Evolutionary conservation across 2,888 invertebrate genomes (phyloP).

Genomic region (Seira sanloemensis): DNA sequence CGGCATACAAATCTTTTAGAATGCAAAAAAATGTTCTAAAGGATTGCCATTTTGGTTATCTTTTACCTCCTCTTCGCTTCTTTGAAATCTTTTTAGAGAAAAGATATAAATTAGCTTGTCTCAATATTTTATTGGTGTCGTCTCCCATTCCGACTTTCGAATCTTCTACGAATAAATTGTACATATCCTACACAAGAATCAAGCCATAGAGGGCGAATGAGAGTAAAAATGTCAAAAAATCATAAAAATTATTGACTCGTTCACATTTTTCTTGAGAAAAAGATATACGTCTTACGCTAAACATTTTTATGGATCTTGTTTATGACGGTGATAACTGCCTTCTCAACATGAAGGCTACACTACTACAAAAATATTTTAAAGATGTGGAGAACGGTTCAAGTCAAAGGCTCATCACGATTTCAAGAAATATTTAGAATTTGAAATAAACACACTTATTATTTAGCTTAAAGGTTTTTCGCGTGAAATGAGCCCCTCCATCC

Average conservation of each 20-base stretch:
- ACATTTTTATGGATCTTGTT: constrained; percentile 50
- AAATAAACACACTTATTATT: background rate
- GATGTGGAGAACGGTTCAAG: background rate
- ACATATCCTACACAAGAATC: no score
- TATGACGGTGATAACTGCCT: constrained; percentile 55
- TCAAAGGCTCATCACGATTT: background rate
- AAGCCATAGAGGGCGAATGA: background rate
- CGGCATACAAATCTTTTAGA: no score
- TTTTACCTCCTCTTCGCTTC: no score
- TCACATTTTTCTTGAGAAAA: constrained; percentile 2
- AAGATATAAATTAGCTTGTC: background rate
- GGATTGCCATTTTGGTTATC: no score
- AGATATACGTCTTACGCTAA: background rate
- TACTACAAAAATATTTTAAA: background rate
- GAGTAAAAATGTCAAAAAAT: constrained; percentile 36
- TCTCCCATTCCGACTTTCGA: no score
- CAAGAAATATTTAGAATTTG: background rate
- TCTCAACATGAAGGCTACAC: constrained; percentile 17
- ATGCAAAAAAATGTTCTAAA: no score
- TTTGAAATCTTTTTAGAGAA: background rate
- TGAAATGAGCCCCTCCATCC: no score
- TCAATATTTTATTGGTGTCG: background rate
- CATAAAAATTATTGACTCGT: constrained; percentile 46
- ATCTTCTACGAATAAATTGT: no score
- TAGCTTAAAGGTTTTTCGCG: background rate